Evolutionary conservation across 2,888 invertebrate genomes (phyloP).

Genomic region (Pristionchus fissidentatus): DNA sequence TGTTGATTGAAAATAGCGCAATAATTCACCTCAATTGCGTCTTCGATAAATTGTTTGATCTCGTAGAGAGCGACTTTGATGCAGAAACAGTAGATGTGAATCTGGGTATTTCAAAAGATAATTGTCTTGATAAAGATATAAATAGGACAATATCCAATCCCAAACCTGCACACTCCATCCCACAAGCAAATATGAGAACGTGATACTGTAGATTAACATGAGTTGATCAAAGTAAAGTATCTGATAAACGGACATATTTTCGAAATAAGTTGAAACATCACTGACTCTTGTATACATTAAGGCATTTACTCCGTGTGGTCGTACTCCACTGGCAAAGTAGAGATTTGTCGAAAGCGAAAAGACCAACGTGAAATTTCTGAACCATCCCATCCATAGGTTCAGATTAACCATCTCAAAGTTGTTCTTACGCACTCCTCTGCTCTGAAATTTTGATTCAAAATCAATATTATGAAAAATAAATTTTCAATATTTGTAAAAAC

Average conservation of each 20-base stretch:
- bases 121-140: not conserved
- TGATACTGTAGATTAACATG: not conserved
- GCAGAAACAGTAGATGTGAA: not conserved
- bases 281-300: not conserved
- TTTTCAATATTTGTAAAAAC: not conserved
- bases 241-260: not conserved
- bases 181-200: not conserved
- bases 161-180: not conserved
- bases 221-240: not conserved
- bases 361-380: not conserved
- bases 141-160: no score
- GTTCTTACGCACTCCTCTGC: not conserved
- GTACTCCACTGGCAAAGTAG: not conserved
- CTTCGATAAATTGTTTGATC: not conserved
- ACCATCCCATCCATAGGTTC: not conserved
- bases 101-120: not conserved
- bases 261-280: not conserved
- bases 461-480: not conserved
- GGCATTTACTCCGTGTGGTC: not conserved
- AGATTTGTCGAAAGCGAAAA: not conserved
- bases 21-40: not conserved
- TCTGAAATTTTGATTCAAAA: not conserved
- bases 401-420: not conserved
- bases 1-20: no score
- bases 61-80: not conserved